These are phyloP conservation scores for Schizopygopsis pylzovi DNA, from an alignment of 2,797 vertebrate species.

Conservation along the genomic window DNA sequence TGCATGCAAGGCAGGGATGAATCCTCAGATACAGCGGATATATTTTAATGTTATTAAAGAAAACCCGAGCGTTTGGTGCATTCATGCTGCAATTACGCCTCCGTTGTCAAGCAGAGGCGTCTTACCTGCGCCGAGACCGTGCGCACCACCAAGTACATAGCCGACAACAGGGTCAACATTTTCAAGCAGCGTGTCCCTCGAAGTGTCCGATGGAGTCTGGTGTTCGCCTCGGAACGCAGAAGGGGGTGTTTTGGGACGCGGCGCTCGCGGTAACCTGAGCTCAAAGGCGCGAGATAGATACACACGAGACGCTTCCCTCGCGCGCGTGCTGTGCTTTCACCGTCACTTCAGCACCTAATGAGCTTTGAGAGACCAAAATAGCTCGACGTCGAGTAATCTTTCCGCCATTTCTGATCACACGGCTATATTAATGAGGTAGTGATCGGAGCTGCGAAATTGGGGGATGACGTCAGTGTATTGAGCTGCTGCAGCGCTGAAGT, in stretches of 20 bases:
- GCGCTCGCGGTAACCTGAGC: constrained; percentile 24
- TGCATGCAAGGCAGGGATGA: neutral
- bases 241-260: constrained; percentile 3
- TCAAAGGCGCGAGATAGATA: neutral
- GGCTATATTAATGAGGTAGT: constrained; percentile 7
- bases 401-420: constrained; percentile 44
- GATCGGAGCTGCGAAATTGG: constrained; percentile 11
- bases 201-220: neutral
- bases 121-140: constrained; percentile 78
- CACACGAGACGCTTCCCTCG: neutral
- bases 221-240: neutral
- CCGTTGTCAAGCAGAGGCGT: constrained; percentile 55
- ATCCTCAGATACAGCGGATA: neutral
- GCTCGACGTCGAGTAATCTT: constrained; percentile 55
- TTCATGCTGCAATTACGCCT: constrained; percentile 23
- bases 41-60: neutral
- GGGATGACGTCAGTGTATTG: constrained; percentile 64
- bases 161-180: constrained; percentile 80
- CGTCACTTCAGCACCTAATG: constrained; percentile 50
- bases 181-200: constrained; percentile 40
- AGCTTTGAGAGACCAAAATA: constrained; percentile 62
- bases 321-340: neutral
- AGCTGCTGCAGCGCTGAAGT: constrained; percentile 36
- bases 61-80: neutral
- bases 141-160: constrained; percentile 80